These are phyloP conservation scores for Drosophila tristis DNA, from an alignment of 1,140 invertebrate species.

Conservation along the genomic window DNA sequence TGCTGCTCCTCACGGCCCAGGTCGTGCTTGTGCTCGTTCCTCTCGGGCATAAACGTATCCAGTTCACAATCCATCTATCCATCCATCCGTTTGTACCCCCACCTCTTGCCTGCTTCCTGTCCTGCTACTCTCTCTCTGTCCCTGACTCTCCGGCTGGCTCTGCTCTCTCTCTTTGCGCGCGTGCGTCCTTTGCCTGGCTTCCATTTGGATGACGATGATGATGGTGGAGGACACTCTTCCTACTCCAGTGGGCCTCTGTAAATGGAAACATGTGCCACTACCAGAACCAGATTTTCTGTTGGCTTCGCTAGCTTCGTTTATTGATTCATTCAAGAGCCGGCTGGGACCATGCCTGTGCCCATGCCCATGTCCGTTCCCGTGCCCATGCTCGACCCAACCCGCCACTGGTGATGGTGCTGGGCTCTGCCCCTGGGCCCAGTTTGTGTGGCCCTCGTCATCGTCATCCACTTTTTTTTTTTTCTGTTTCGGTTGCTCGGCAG, in stretches of 20 bases:
- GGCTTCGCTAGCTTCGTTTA: slow-evolving; percentile 62
- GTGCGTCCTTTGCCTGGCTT: slow-evolving; percentile 32
- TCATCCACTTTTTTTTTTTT: slow-evolving; percentile 18
- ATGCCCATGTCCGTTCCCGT: not conserved
- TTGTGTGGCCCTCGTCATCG: slow-evolving; percentile 11
- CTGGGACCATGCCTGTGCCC: slow-evolving; percentile 2
- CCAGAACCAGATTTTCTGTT: slow-evolving; percentile 34
- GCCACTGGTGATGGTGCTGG: too few species aligned
- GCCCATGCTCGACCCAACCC: too few species aligned
- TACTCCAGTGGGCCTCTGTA: not conserved
- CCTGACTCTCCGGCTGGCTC: slow-evolving; percentile 5
- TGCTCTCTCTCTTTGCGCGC: slow-evolving; percentile 43
- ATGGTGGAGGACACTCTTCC: not conserved
- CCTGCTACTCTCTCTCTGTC: slow-evolving; percentile 5
- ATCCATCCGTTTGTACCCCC: slow-evolving; percentile 3
- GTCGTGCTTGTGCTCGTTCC: too few species aligned
- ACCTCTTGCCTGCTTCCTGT: not conserved
- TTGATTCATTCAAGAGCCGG: slow-evolving; percentile 56
- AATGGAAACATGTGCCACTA: not conserved
- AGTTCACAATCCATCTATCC: slow-evolving; percentile 1
- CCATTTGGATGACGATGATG: slow-evolving; percentile 2
- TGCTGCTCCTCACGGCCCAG: too few species aligned
- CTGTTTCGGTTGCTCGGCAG: slow-evolving; percentile 5
- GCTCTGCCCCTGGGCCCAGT: too few species aligned
- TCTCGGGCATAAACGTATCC: slow-evolving; percentile 2